Evolutionary conservation across 1,140 invertebrate species (phyloP), one percentile per base, ranked within the genome.

Genomic region (Prorops nasuta): DNA sequence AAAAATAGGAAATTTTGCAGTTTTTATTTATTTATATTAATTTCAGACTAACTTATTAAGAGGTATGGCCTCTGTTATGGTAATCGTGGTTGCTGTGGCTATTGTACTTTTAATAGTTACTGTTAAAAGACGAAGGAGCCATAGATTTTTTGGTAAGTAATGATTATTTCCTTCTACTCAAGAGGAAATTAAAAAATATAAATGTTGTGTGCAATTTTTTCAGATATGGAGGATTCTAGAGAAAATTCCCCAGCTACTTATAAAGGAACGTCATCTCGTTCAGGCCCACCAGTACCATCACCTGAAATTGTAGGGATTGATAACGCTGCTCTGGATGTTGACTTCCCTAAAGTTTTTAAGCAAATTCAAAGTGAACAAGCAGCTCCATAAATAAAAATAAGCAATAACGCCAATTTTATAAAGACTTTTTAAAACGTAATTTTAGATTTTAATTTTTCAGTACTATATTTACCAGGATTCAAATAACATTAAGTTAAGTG

Each of bases 331-430:
- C 43, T 77, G 21, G 74, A 77, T 8, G 63, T 74, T 24, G 73
- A 78, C 56, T 78, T 77, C 44, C 70, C 74, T 28, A 71, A 66
- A 64, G 72, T 72, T 1, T 74, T 77, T 38, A 66, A 67, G 19
- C 64, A 72, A 45, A 74, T 77, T 67, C 67, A 72, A 39, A 61
- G 60, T 21, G 54, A 59, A 44, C 49, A 44, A 44, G 47, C 31
- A 8, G 39, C 56, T 18, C 46, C 49, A 17, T 59, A 49, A 54
- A n/a, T n/a, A n/a, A n/a, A 3, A 18, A 24, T 21, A 1, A 15
- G 18, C 12, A 37, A 28, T 1, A 15, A 16, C 12, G 32, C 20
- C 14, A 20, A n/a, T n/a, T n/a, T n/a, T n/a, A n/a, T n/a, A n/a
- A n/a, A n/a, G n/a, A n/a, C n/a, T n/a, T n/a, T n/a, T n/a, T n/a